Conservation (phyloP, 2,888 invertebrate genomes). For the Nebria salina region DNA sequence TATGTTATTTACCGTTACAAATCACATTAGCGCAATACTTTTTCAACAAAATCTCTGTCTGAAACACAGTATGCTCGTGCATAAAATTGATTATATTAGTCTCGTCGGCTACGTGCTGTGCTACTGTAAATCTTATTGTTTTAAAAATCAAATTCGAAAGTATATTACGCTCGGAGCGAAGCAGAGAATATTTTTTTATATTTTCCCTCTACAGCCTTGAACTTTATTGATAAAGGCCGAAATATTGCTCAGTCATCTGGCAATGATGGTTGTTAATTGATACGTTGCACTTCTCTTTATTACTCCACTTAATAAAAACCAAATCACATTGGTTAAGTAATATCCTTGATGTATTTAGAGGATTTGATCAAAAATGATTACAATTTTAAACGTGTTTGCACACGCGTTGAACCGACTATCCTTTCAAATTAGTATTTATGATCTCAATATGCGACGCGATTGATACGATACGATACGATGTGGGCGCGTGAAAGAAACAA, state of each 20-base stretch:
- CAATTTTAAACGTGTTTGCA: neutral
- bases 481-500: constrained; percentile 36
- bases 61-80: neutral
- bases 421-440: neutral
- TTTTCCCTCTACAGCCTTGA: too few relatives aligned
- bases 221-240: too few relatives aligned
- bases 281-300: too few relatives aligned
- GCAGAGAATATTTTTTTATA: too few relatives aligned
- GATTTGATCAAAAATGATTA: neutral
- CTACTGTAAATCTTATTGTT: too few relatives aligned
- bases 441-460: neutral
- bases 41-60: neutral
- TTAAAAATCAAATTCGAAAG: too few relatives aligned
- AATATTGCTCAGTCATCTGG: too few relatives aligned
- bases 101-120: neutral
- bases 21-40: neutral
- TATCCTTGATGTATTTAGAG: neutral
- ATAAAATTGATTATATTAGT: neutral
- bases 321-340: neutral
- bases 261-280: too few relatives aligned
- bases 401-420: neutral
- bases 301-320: neutral
- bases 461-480: neutral
- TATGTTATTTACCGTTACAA: neutral
- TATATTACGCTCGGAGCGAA: too few relatives aligned